Evolutionary conservation across 1,140 invertebrate genomes (phyloP), one percentile per base, ranked within the genome.

Genomic region (Drosophila setifemur): DNA sequence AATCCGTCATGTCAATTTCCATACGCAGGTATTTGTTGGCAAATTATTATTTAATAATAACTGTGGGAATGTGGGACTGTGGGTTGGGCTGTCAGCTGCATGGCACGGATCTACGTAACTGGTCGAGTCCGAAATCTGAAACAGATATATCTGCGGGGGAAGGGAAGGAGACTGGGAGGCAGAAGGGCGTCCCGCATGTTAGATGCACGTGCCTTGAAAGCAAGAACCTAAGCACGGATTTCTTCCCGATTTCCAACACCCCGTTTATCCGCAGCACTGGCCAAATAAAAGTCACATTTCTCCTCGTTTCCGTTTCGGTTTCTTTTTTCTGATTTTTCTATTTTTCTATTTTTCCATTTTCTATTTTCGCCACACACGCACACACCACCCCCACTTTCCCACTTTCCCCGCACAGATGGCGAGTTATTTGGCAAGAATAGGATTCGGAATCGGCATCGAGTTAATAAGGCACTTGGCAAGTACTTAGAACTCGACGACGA

Each of bases 381-480:
- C 7, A 5, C 23, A 33, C 9, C 9, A 12, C 25, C 11, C 14
- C 18, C 12, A 7, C 23, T 19, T 5, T 21, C 28, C 9, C 21
- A 18, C 44, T 28, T 29, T 26, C 16, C n/a, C 1, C 8, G 39
- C 49, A 70, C 75, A 89, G 88, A 89, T 61, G 70, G 72, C 61
- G 74, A 87, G 53, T 75, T 75, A 40, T 78, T 87, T 68, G 70
- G 72, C 66, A 90, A 85, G 72, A 75, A 66, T 76, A 82, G 83
- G 48, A 78, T 72, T 68, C 76, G 73, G 67, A 88, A 89, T 70
- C 87, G 89, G 14, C 81, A 87, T 61, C 73, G 74, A 79, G 69
- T 89, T 54, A 90, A 90, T 77, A 90, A 90, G 58, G 66, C 69
- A 55, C 77, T 90, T 39, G 89, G 85, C 57, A 89, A 89, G 60